Evolutionary conservation across 2,797 vertebrate species (phyloP), one percentile per base, ranked within the genome.

Genomic region (Lophius americanus): DNA sequence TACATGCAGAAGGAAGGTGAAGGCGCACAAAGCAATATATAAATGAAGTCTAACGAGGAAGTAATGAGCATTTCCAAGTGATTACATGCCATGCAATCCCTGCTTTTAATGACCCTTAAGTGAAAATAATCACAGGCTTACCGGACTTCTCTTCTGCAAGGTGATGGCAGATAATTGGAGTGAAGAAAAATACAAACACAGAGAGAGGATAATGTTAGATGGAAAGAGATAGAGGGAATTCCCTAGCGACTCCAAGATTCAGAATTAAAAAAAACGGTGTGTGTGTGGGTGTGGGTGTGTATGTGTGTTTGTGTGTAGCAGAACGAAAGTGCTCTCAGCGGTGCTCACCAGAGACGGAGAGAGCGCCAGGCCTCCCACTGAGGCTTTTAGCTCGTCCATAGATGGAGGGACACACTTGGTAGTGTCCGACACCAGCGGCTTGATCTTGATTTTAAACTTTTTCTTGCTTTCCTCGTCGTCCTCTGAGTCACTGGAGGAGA

Each of bases 371-470:
- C 96, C 98, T 73, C 98, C 97, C 35, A 98, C 89, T 0, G 98
- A 99, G 0, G 97, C 98, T 82, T 96, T 97, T 50, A 99, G 93
- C 89, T 97, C 97, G 7, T 98, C 96, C 86, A 98, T 95, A 0
- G 96, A 95, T 0, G 97, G 96, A 60, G 88, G 88, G 0, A 94
- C 88, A 4, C 93, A 95, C 85, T 93, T 95, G 73, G 94, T 91
- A 12, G 92, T 90, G 65, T 97, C 96, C 53, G 97, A 93, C 10
- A 94, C 92, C 85, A 99, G 85, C 0, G 97, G 98, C 70, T 98
- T 98, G 90, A 99, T 99, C 90, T 95, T 96, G 60, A 99, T 97
- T 84, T 97, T 97, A 90, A 98, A 98, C 76, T 96, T 99, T 90
- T 94, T 97, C 82, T 94, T 95, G 0, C 94, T 95, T 78, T 98